Evolutionary conservation across 1,140 invertebrate genomes (phyloP).

Genomic region (Oppia nitens): DNA sequence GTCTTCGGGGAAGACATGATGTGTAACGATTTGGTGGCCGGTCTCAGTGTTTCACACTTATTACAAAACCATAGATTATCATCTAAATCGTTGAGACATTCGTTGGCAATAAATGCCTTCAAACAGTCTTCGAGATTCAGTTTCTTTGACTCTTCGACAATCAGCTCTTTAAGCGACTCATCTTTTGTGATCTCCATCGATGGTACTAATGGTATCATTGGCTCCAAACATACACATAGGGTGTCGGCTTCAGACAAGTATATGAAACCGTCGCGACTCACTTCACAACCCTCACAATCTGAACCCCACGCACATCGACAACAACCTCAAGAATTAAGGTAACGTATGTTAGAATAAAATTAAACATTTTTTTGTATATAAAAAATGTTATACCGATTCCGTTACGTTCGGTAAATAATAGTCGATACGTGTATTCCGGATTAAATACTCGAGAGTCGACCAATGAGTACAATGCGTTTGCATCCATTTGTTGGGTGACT

Average conservation of each 20-base stretch:
- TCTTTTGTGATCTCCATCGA: conserved; percentile 14
- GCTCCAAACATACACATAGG: conserved; percentile 34
- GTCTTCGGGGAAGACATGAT: conserved; percentile 50
- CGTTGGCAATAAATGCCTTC: conserved; percentile 43
- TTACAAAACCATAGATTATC: conserved; percentile 52
- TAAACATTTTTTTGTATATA: neutral
- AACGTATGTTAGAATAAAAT: conserved; percentile 1
- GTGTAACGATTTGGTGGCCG: conserved; percentile 49
- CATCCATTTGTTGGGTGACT: conserved; percentile 26
- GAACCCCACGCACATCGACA: conserved; percentile 41
- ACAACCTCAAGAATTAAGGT: conserved; percentile 39
- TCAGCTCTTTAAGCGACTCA: conserved; percentile 19
- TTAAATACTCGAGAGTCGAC: conserved; percentile 35
- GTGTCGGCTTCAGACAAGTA: conserved; percentile 39
- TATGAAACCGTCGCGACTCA: conserved; percentile 35
- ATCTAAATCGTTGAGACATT: conserved; percentile 36
- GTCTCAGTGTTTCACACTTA: conserved; percentile 43
- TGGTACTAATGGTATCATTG: conserved; percentile 21
- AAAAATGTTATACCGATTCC: conserved; percentile 20
- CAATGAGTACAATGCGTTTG: conserved; percentile 34
- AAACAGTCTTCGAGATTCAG: conserved; percentile 48
- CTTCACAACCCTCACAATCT: conserved; percentile 43
- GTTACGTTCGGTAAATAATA: conserved; percentile 27
- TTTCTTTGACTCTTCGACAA: conserved; percentile 30
- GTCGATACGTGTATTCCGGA: conserved; percentile 29